A percentile compares a stretch with the other conserved stretches of the same genome.
phyloP scores from a whole-genome alignment of 1,140 invertebrate genomes.

The Apocrypta bakeri region DNA sequence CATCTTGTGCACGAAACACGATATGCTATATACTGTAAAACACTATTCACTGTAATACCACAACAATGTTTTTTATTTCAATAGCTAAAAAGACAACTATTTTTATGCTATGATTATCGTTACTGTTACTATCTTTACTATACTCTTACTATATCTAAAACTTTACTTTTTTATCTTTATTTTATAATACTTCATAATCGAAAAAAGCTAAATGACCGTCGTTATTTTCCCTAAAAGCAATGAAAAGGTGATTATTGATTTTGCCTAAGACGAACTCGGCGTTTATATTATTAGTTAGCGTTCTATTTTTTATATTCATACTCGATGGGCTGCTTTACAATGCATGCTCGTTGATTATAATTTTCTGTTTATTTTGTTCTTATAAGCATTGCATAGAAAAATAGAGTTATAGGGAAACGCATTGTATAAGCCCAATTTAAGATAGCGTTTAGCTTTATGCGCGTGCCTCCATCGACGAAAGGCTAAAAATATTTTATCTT shows the following conservation, averaged over 20 bases:
- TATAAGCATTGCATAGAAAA: constrained; percentile 28
- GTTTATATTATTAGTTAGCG: constrained; percentile 13
- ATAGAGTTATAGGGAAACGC: constrained; percentile 7
- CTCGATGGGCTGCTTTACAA: not conserved
- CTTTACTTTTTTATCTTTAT: constrained; percentile 37
- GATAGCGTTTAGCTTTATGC: constrained; percentile 42
- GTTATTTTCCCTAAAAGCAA: constrained; percentile 6
- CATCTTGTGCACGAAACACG: not conserved
- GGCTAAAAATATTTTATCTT: constrained; percentile 21
- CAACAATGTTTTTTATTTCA: constrained; percentile 47
- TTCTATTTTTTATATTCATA: constrained; percentile 30
- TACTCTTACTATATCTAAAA: constrained; percentile 15
- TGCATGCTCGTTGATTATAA: constrained; percentile 35
- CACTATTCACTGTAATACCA: constrained; percentile 47
- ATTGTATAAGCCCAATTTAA: constrained; percentile 28
- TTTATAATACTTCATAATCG: constrained; percentile 33
- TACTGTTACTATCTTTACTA: constrained; percentile 38
- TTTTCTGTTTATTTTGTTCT: constrained; percentile 27
- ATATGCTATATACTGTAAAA: constrained; percentile 12
- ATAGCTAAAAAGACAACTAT: constrained; percentile 46
- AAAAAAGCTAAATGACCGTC: not conserved
- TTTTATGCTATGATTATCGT: constrained; percentile 47
- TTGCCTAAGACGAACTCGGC: not conserved
- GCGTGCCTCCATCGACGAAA: constrained; percentile 36
- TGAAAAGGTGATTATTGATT: not conserved